A percentile compares a stretch with the other conserved stretches of the same genome.
Evolutionary conservation across 2,113 vertebrate species (phyloP).

Genomic region (Sitta europaea): DNA sequence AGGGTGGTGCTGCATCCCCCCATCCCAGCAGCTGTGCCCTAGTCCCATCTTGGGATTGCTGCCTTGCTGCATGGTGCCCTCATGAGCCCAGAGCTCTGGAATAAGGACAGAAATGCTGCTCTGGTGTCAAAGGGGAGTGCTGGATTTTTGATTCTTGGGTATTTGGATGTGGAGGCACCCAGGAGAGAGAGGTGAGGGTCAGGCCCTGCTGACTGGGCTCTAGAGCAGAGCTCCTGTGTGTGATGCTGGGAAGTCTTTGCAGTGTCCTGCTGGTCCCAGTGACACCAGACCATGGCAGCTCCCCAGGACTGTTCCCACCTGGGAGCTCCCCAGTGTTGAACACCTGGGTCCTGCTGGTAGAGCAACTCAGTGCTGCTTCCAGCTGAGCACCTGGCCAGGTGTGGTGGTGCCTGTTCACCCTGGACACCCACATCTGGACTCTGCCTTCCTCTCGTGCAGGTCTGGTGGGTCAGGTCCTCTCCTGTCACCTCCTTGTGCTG

Average conservation of each 20-base stretch:
- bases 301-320: background rate
- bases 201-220: background rate
- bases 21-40: background rate
- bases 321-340: background rate
- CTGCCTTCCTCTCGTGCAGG: rapidly evolving
- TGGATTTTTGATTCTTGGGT: background rate
- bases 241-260: background rate
- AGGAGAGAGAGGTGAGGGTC: background rate
- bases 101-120: background rate
- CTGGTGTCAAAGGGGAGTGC: background rate
- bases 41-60: background rate
- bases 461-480: background rate
- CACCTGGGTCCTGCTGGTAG: background rate
- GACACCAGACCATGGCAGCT: background rate
- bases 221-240: rapidly evolving
- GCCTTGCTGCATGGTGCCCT: background rate
- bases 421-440: background rate
- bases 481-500: rapidly evolving
- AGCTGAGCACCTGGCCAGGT: background rate
- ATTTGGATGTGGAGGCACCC: background rate
- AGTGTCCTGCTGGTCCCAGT: background rate
- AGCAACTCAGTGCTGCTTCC: background rate
- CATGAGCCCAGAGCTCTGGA: background rate
- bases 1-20: background rate
- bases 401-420: background rate